phyloP scores from a whole-genome alignment of 2,113 vertebrate species.

The Amazona guildingii region DNA sequence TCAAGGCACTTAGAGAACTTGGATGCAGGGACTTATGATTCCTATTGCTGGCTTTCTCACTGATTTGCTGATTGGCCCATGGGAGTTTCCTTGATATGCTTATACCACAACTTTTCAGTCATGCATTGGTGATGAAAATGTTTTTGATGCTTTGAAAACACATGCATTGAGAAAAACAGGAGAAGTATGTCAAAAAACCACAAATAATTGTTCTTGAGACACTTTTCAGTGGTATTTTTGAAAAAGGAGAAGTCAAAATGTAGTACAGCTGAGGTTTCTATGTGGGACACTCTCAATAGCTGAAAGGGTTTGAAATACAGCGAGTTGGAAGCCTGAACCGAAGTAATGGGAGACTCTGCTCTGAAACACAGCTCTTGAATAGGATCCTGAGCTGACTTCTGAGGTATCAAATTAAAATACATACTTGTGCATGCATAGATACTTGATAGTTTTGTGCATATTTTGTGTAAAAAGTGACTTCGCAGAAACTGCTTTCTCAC shows the following conservation, averaged over 20 bases:
- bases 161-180: background rate
- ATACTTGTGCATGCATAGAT: background rate
- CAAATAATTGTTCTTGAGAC: background rate
- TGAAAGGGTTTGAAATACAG: background rate
- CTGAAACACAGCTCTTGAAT: background rate
- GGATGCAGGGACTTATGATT: background rate
- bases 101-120: background rate
- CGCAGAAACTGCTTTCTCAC: background rate
- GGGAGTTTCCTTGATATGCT: slow-evolving; percentile 8
- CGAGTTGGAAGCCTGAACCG: background rate
- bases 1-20: slow-evolving; percentile 61
- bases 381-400: background rate
- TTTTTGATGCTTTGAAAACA: background rate
- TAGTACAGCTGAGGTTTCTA: background rate
- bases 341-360: background rate
- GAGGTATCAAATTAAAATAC: background rate
- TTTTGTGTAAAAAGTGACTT: background rate
- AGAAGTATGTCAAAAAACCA: background rate
- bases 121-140: background rate
- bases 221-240: background rate
- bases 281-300: background rate
- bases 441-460: background rate
- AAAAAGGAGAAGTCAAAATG: background rate
- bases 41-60: slow-evolving; percentile 45
- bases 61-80: slow-evolving; percentile 45